Evolutionary conservation across 2,888 invertebrate species (phyloP).

Genomic region (Ophion obscuratus): DNA sequence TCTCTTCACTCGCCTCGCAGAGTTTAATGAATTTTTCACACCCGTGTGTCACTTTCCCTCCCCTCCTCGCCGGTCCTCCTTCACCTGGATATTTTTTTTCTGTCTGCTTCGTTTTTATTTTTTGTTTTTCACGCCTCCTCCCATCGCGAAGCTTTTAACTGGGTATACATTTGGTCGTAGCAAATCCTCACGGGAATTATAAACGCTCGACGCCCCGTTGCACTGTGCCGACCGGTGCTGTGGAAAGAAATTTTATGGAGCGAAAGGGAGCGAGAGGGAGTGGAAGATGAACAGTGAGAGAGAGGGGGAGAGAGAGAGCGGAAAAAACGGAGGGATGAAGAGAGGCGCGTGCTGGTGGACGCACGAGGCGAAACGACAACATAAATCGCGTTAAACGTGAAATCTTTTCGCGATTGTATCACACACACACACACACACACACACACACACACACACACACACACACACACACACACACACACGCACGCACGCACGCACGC

Average conservation of each 20-base stretch:
- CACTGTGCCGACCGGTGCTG: slow-evolving; percentile 56
- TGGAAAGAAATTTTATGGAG: slow-evolving; percentile 60
- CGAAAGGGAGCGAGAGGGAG: slow-evolving; percentile 58
- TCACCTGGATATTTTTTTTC: slow-evolving; percentile 34
- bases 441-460: background rate
- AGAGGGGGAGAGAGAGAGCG: slow-evolving; percentile 48
- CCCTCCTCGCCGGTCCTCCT: background rate
- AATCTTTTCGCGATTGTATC: slow-evolving; percentile 65
- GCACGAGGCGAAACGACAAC: slow-evolving; percentile 57
- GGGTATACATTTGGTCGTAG: slow-evolving; percentile 62
- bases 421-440: slow-evolving; percentile 25
- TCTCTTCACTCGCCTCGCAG: slow-evolving; percentile 20
- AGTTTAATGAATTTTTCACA: slow-evolving; percentile 57
- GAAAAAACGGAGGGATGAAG: slow-evolving; percentile 61
- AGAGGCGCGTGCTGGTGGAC: slow-evolving; percentile 31
- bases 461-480: too few species aligned
- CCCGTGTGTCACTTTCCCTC: slow-evolving; percentile 33
- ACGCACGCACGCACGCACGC: too few species aligned
- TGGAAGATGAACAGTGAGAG: slow-evolving; percentile 54
- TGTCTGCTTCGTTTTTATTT: slow-evolving; percentile 29
- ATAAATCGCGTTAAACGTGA: slow-evolving; percentile 64
- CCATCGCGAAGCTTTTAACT: slow-evolving; percentile 58
- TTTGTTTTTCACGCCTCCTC: slow-evolving; percentile 16
- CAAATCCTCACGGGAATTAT: slow-evolving; percentile 64
- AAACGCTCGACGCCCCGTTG: slow-evolving; percentile 62